phyloP scores from a whole-genome alignment of 2,888 invertebrate species.

The Theodoxus fluviatilis region DNA sequence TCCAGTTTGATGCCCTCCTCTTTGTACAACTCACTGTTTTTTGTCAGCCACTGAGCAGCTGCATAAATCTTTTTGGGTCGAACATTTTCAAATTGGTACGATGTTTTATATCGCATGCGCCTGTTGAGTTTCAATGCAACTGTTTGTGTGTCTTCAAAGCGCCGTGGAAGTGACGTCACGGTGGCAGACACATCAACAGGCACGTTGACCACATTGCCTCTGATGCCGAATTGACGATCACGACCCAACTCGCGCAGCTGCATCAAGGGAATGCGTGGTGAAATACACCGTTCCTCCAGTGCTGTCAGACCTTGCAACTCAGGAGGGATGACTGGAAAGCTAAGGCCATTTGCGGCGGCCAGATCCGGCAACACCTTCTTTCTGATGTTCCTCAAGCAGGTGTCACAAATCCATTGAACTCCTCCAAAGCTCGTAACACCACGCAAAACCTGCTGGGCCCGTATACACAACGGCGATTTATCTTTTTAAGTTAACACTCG shows the following conservation, averaged over 20 bases:
- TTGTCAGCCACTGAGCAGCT: neutral
- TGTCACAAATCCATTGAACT: neutral
- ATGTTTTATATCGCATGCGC: conserved; percentile 8
- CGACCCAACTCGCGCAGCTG: too few species aligned
- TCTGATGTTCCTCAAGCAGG: neutral
- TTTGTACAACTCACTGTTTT: neutral
- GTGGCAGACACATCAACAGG: neutral
- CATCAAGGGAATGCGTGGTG: too few species aligned
- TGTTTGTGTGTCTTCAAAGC: conserved; percentile 12
- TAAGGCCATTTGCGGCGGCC: neutral
- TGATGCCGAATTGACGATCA: neutral
- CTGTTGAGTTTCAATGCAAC: conserved; percentile 14
- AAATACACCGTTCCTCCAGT: too few species aligned
- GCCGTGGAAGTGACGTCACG: neutral
- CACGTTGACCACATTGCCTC: conserved; percentile 15
- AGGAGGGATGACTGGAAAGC: neutral
- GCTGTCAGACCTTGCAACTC: neutral
- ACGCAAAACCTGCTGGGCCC: too few species aligned
- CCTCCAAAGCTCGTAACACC: too few species aligned
- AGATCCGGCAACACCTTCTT: neutral
- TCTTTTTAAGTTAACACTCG: too few species aligned
- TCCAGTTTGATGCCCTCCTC: neutral
- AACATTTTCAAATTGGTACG: conserved; percentile 3
- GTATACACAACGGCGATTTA: too few species aligned
- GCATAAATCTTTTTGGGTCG: conserved; percentile 20